These are phyloP conservation scores for Apeltes quadracus DNA, from an alignment of 2,113 vertebrate species.

Conservation along the genomic window DNA sequence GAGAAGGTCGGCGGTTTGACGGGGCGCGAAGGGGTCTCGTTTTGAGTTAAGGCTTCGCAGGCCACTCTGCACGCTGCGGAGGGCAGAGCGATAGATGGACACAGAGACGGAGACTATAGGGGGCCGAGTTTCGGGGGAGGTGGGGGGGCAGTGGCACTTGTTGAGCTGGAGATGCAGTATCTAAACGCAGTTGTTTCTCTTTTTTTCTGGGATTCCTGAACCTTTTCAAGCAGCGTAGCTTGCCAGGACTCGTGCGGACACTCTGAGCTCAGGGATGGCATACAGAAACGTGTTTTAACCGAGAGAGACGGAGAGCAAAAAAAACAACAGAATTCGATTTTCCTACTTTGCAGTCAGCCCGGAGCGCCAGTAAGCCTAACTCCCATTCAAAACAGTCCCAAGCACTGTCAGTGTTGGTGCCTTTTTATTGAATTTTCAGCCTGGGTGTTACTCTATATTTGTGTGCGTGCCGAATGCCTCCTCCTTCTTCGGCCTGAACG, in stretches of 20 bases:
- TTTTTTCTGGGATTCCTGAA: slow-evolving; percentile 30
- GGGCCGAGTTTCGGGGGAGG: slow-evolving; percentile 47
- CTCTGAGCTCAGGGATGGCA: slow-evolving; percentile 42
- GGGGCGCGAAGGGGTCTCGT: slow-evolving; percentile 70
- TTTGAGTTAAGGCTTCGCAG: slow-evolving; percentile 69
- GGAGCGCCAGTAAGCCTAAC: slow-evolving; percentile 63
- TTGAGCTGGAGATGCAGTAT: slow-evolving; percentile 42
- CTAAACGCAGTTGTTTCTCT: slow-evolving; percentile 1
- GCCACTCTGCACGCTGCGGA: slow-evolving; percentile 58
- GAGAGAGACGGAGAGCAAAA: slow-evolving; percentile 40
- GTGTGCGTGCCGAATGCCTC: slow-evolving; percentile 62
- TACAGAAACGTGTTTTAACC: slow-evolving; percentile 43
- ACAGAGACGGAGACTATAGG: slow-evolving; percentile 43
- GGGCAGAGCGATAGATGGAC: slow-evolving; percentile 68
- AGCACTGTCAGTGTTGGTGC: slow-evolving; percentile 59
- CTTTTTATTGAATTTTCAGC: slow-evolving; percentile 75
- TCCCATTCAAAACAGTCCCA: slow-evolving; percentile 67
- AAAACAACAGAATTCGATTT: slow-evolving; percentile 67
- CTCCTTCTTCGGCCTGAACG: slow-evolving; percentile 48
- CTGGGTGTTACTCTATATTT: slow-evolving; percentile 64
- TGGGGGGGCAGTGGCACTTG: slow-evolving; percentile 52
- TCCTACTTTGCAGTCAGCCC: slow-evolving; percentile 71
- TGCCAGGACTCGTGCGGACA: slow-evolving; percentile 42
- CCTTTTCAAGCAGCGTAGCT: slow-evolving; percentile 20
- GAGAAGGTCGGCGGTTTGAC: slow-evolving; percentile 80